A percentile compares a stretch with the other conserved stretches of the same genome.
phyloP scores from a whole-genome alignment of 1,140 invertebrate species.

The Cryptotermes secundus region DNA sequence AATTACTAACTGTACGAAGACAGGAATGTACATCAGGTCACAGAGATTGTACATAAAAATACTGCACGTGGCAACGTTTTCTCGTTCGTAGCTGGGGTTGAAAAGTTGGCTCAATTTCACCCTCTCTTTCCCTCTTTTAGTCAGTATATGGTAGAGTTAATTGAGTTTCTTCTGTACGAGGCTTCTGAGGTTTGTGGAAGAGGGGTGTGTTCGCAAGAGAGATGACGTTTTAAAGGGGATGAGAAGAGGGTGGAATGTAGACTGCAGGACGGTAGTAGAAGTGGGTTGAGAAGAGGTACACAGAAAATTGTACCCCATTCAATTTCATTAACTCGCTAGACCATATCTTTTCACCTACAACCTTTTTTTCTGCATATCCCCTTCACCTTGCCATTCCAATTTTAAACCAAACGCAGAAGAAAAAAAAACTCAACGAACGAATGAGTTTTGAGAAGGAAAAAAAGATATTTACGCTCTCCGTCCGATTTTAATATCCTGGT shows the following conservation, averaged over 20 bases:
- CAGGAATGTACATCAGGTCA: neutral
- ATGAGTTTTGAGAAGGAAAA: neutral
- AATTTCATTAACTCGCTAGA: conserved; percentile 1
- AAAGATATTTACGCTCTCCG: neutral
- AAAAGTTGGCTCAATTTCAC: neutral
- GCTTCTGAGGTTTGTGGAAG: conserved; percentile 10
- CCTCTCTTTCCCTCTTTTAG: neutral
- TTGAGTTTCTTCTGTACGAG: conserved; percentile 5
- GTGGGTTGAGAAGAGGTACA: neutral
- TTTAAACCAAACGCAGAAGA: conserved; percentile 3
- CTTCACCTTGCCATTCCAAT: conserved; percentile 1
- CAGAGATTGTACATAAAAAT: neutral
- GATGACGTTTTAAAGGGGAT: conserved; percentile 6
- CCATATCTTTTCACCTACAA: conserved; percentile 12
- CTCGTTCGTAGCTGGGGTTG: neutral
- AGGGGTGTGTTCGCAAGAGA: conserved; percentile 11
- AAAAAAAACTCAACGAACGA: neutral
- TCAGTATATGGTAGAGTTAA: neutral
- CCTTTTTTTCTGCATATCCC: neutral
- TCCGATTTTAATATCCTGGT: conserved; percentile 9
- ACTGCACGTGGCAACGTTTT: neutral
- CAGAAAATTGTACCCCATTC: conserved; percentile 15
- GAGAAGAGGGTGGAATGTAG: neutral
- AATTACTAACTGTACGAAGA: neutral
- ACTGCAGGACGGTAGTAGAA: neutral